Conservation (phyloP, 1,140 invertebrate genomes). For the Drosophila repleta region DNA sequence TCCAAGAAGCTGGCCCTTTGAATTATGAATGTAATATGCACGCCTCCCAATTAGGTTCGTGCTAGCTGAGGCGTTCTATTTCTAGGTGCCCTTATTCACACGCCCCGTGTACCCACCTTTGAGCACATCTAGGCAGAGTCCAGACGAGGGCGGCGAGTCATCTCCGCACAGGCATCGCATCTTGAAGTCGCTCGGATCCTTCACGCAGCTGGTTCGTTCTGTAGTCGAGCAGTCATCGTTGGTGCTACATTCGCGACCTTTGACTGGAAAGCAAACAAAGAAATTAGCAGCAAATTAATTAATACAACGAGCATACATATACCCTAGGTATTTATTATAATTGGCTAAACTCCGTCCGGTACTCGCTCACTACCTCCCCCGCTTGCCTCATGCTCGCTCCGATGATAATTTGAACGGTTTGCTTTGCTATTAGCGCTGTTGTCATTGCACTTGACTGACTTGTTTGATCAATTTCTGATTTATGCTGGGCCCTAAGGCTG, state of each 20-base stretch:
- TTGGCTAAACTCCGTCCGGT: neutral
- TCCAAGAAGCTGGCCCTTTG: slow-evolving; percentile 14
- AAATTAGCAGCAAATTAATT: neutral
- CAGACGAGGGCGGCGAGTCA: slow-evolving; percentile 87
- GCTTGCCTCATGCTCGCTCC: slow-evolving; percentile 31
- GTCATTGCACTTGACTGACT: slow-evolving; percentile 78
- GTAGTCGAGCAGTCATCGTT: slow-evolving; percentile 87
- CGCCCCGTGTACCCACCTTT: slow-evolving; percentile 82
- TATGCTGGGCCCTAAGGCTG: slow-evolving; percentile 35
- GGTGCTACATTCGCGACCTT: slow-evolving; percentile 86
- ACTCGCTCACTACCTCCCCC: neutral
- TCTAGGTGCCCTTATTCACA: slow-evolving; percentile 13
- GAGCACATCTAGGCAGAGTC: slow-evolving; percentile 86
- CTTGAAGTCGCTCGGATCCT: slow-evolving; percentile 86
- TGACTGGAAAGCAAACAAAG: slow-evolving; percentile 57
- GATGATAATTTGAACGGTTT: slow-evolving; percentile 31
- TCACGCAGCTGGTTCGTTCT: slow-evolving; percentile 87
- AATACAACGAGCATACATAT: neutral
- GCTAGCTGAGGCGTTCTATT: slow-evolving; percentile 7
- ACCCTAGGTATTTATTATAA: neutral
- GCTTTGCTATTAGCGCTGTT: slow-evolving; percentile 46
- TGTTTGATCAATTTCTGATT: slow-evolving; percentile 80
- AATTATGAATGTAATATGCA: slow-evolving; percentile 41
- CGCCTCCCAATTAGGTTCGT: slow-evolving; percentile 33
- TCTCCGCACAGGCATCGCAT: slow-evolving; percentile 88